Evolutionary conservation across 2,888 invertebrate genomes (phyloP).

Genomic region (Cerastis leucographa): DNA sequence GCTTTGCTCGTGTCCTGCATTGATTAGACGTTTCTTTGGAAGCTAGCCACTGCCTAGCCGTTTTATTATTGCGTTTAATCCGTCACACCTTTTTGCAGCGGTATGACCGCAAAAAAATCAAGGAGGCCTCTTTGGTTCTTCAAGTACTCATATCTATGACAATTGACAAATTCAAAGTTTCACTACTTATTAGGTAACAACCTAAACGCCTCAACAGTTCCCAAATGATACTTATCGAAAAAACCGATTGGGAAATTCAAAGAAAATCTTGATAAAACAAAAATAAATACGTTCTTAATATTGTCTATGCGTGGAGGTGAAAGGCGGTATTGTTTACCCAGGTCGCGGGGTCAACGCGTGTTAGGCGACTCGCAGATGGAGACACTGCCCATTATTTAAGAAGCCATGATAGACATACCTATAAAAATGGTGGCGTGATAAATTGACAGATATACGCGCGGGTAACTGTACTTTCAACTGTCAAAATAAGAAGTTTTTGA

Average conservation of each 20-base stretch:
- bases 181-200: constrained; percentile 17
- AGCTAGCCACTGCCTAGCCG: not conserved
- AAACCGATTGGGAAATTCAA: constrained; percentile 60
- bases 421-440: constrained; percentile 66
- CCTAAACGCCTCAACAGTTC: constrained; percentile 8
- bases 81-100: not conserved
- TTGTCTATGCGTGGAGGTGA: constrained; percentile 70
- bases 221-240: constrained; percentile 47
- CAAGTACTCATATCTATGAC: not conserved
- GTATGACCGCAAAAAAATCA: not conserved
- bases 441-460: constrained; percentile 64
- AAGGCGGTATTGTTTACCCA: constrained; percentile 72
- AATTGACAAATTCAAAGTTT: constrained; percentile 8
- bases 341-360: constrained; percentile 68
- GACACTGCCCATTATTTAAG: constrained; percentile 68
- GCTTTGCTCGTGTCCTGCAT: not conserved
- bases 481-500: constrained; percentile 48
- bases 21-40: not conserved
- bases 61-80: not conserved
- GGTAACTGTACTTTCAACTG: constrained; percentile 64
- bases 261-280: constrained; percentile 67
- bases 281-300: constrained; percentile 70
- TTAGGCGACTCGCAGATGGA: constrained; percentile 60
- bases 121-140: not conserved
- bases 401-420: constrained; percentile 62